Percentiles rank a stretch among this genome's conserved stretches.
Conservation (phyloP, 2,888 invertebrate species). For the Cerastoderma edule region DNA sequence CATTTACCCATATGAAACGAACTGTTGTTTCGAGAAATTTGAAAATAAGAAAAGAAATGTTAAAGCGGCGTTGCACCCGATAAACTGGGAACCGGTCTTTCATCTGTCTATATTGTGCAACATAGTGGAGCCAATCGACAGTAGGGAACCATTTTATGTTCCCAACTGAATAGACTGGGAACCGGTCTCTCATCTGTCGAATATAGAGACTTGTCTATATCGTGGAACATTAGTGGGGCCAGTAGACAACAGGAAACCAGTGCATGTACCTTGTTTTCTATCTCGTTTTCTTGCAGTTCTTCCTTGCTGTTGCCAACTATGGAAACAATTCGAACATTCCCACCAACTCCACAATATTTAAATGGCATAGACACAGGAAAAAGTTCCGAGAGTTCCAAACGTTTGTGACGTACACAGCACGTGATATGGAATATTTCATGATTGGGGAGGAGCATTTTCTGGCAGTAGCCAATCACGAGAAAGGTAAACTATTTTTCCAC, state of each 20-base stretch:
- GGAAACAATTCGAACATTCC: constrained; percentile 68
- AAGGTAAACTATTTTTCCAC: constrained; percentile 66
- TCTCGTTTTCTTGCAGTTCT: constrained; percentile 76
- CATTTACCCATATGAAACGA: too few relatives aligned
- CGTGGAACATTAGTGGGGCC: too few relatives aligned
- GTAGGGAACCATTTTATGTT: too few relatives aligned
- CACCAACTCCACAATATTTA: constrained; percentile 79
- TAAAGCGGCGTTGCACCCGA: too few relatives aligned
- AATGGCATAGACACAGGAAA: constrained; percentile 76
- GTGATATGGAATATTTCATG: constrained; percentile 80
- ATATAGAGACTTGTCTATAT: too few relatives aligned
- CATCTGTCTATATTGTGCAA: too few relatives aligned
- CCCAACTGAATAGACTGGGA: too few relatives aligned
- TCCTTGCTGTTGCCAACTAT: constrained; percentile 82
- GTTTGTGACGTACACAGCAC: constrained; percentile 79
- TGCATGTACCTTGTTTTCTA: background rate
- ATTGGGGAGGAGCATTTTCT: constrained; percentile 78
- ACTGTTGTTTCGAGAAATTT: too few relatives aligned
- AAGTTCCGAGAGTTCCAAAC: constrained; percentile 78
- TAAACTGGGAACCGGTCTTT: too few relatives aligned
- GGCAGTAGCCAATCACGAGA: constrained; percentile 81
- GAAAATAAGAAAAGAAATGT: too few relatives aligned
- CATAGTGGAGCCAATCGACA: too few relatives aligned
- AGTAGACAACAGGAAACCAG: background rate
- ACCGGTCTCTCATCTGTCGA: too few relatives aligned